Base-by-base conservation (phyloP, 1,140 invertebrate species). In the Agraylea sexmaculata region DNA sequence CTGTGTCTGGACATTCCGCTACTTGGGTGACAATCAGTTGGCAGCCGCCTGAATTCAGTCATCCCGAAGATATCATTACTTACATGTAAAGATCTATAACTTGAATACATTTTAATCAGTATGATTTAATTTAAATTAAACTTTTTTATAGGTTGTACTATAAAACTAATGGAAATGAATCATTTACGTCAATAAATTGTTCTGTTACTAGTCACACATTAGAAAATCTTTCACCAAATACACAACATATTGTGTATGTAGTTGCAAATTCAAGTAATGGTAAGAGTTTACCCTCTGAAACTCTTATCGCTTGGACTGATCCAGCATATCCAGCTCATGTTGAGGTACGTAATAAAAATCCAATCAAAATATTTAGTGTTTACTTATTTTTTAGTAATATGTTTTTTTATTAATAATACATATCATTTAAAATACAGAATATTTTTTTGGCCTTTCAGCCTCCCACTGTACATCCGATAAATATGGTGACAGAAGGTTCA, bases 301-400 rank as follows among this genome's bases (percentile, higher is more conserved):
- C 81, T 0, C 57, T 88, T 2, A 68, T 87, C 30, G 82, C 81
- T 1, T 87, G 83, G 83, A 87, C 84, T n/a, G 83, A 87, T 62
- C 83, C 83, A 1, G 83, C 83, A 1, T 79, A 83, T 56, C 83
- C 84, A 1, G 81, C 84, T 3, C 83, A 81, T 63, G 82, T 87
- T 20, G 83, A 87, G 73, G 82, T 84, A 59, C 63, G 53, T n/a
- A n/a, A n/a, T 6, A 19, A 32, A 8, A 22, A n/a, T 16, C 15
- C 19, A 29, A n/a, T 25, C 16, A 18, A 15, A 29, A 19, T 8
- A 31, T 17, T 15, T 31, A 31, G 16, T 31, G 30, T 10, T 5
- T 10, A 7, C 5, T 31, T n/a, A 7, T 7, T 7, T 31, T 15
- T 5, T 10, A 5, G 13, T 31, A 31, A 7, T 31, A n/a, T 12